Percentiles rank a stretch among this genome's conserved stretches.
phyloP scores from a whole-genome alignment of 2,113 vertebrate genomes.

The Syngnathus scovelli region DNA sequence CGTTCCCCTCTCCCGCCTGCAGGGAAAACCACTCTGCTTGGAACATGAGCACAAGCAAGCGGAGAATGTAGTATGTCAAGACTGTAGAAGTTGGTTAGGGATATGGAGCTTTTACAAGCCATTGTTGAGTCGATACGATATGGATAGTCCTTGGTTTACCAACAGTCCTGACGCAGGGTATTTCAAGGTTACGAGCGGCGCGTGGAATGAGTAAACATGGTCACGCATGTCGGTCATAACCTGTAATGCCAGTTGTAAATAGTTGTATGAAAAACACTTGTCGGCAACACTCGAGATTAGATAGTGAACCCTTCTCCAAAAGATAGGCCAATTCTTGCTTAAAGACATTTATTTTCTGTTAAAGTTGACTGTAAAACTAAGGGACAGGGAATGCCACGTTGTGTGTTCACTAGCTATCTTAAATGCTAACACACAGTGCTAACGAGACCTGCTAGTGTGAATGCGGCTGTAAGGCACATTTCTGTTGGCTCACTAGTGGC shows the following conservation, averaged over 20 bases:
- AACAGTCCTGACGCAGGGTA: background rate
- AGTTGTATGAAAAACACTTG: too few species aligned
- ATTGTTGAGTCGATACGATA: background rate
- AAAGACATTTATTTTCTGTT: too few species aligned
- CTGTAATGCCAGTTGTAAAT: background rate
- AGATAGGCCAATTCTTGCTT: too few species aligned
- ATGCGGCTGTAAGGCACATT: background rate
- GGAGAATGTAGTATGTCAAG: background rate
- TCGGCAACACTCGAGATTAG: too few species aligned
- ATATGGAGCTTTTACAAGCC: conserved; percentile 24
- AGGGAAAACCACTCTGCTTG: conserved; percentile 21
- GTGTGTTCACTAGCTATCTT: too few species aligned
- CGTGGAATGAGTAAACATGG: background rate
- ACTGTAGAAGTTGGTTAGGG: conserved; percentile 1
- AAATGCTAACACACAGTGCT: too few species aligned
- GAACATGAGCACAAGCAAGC: conserved; percentile 22
- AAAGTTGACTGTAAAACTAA: too few species aligned
- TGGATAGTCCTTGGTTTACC: background rate
- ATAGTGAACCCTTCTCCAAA: too few species aligned
- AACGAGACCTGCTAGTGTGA: too few species aligned
- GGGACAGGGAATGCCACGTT: too few species aligned
- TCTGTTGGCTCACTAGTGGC: background rate
- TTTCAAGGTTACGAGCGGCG: background rate
- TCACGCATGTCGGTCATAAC: background rate
- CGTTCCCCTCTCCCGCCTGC: conserved; percentile 23